Conservation (phyloP, 2,113 vertebrate species). For the Athene cunicularia region DNA sequence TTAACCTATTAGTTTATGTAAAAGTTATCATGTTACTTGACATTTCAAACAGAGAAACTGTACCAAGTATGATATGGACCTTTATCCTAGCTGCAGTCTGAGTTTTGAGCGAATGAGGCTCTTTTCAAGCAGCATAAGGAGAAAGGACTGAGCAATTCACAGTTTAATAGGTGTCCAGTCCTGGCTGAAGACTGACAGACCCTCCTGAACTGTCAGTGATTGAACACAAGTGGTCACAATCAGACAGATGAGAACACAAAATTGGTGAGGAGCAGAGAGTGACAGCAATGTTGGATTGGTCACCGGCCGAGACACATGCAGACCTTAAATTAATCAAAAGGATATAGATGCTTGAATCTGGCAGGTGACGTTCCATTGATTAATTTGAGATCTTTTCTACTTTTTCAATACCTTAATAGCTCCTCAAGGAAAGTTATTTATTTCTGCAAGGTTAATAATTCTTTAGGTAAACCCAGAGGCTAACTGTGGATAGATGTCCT, state of each 20-base stretch:
- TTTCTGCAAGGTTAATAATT: background rate
- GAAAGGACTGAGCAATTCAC: background rate
- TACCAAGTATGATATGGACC: background rate
- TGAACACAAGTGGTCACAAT: background rate
- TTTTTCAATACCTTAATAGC: background rate
- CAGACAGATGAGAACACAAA: background rate
- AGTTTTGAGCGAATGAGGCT: background rate
- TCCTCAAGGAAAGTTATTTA: background rate
- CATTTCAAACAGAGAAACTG: constrained; percentile 6
- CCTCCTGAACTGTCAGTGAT: background rate
- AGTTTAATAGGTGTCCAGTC: background rate
- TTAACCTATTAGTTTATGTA: background rate
- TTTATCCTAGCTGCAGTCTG: background rate
- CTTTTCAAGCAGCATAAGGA: background rate
- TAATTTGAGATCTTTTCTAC: background rate
- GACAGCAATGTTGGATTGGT: background rate
- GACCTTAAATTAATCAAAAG: background rate
- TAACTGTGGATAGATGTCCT: background rate
- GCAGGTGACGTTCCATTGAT: background rate
- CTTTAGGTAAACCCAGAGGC: background rate
- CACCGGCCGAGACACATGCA: background rate
- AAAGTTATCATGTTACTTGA: background rate
- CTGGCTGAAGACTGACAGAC: background rate
- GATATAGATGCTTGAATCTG: background rate
- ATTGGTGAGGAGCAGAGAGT: background rate